A percentile compares a stretch with the other conserved stretches of the same genome.
Conservation (phyloP, 2,797 vertebrate genomes). For the Cuniculus paca region DNA sequence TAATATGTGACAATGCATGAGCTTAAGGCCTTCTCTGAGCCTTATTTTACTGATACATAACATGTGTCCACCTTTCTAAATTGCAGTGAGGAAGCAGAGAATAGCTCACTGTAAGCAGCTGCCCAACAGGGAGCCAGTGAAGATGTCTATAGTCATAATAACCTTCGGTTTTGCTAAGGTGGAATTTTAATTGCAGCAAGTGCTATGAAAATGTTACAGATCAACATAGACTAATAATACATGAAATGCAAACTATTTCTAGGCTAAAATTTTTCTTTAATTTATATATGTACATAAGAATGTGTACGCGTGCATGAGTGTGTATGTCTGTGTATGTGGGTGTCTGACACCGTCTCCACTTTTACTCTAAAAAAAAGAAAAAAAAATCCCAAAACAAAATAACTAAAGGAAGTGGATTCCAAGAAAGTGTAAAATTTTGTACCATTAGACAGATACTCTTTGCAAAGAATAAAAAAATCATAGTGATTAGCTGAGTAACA, state of each 20-base stretch:
- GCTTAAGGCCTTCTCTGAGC: background rate
- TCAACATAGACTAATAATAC: background rate
- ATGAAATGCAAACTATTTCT: background rate
- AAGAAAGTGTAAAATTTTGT: background rate
- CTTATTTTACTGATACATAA: background rate
- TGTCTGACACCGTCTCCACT: background rate
- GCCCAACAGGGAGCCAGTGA: accelerated
- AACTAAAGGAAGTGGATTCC: background rate
- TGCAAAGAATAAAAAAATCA: background rate
- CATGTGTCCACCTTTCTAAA: accelerated
- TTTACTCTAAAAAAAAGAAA: background rate
- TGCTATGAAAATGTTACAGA: background rate
- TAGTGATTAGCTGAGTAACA: background rate
- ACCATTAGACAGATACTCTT: background rate
- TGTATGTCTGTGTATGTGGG: background rate
- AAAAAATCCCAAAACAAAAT: background rate
- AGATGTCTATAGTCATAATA: accelerated
- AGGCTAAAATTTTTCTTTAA: background rate
- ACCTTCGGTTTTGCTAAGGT: background rate
- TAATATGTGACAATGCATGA: background rate
- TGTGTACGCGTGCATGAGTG: background rate
- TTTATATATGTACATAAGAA: background rate
- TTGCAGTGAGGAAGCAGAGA: accelerated
- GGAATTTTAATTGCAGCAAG: background rate
- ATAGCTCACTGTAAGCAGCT: accelerated